Base-by-base conservation (phyloP, 2,797 vertebrate genomes). In the Tolypeutes matacus region DNA sequence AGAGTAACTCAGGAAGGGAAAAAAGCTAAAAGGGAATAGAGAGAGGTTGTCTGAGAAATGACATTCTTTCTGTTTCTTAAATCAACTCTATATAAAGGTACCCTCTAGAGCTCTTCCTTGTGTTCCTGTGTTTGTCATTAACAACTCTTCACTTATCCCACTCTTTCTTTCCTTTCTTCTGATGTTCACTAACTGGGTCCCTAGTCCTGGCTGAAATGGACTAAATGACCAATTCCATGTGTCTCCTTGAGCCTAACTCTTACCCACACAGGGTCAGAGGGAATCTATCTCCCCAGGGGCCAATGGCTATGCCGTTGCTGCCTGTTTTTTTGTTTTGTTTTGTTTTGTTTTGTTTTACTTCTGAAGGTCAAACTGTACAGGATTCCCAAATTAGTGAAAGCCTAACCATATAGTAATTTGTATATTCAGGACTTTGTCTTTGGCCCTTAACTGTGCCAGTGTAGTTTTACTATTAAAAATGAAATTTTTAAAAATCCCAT, bases 341-440 rank as follows among this genome's bases (percentile, higher is more conserved):
- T 81, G 69, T 25, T 5, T 36, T 29, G 39, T 17, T 53, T 53
- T 13, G 39, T 34, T 51, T 69, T 84, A 83, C 9, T 18, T 65
- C 27, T 20, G 29, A 94, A 69, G 7, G 21, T 20, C 12, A 72
- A 93, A 62, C 73, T 87, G 42, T 92, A 70, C 27, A 76, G 46
- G 8, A 95, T 82, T 96, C 94, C 72, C 62, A 88, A 95, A 67
- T 34, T 67, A 49, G 76, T 80, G 82, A 87, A 89, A 92, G 53
- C n/a, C 27, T 87, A 73, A 25, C 20, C 46, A 53, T 73, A 18
- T 29, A 92, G 85, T 81, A 92, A 88, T 64, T 39, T 88, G 86
- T 56, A 29, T 62, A 75, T 53, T 94, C 34, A 92, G 49, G 27
- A 92, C 82, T 39, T 49, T 72, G 62, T 72, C 64, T 92, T 64